Evolutionary conservation across 2,113 vertebrate species (phyloP).

Genomic region (Aegotheles bennettii): DNA sequence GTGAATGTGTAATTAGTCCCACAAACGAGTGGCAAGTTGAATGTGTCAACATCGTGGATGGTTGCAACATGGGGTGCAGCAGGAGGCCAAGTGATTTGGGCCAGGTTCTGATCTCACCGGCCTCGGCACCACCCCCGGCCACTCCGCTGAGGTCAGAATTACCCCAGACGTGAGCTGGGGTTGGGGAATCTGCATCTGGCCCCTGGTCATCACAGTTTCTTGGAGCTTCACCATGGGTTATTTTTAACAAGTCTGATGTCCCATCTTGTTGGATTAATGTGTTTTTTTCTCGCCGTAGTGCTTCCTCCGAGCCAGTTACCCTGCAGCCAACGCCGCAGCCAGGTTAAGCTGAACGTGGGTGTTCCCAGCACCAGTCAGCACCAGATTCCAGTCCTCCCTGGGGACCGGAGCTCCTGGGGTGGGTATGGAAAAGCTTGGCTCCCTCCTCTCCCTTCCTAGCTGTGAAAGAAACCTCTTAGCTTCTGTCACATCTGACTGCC

Average conservation of each 20-base stretch:
- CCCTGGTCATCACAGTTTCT: background rate
- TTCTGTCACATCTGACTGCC: conserved; percentile 62
- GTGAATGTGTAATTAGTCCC: conserved; percentile 67
- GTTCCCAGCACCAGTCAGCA: background rate
- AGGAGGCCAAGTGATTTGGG: conserved; percentile 4
- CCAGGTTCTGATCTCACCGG: conserved; percentile 11
- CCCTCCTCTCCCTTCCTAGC: conserved; percentile 27
- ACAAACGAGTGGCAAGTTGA: conserved; percentile 63
- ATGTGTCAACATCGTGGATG: conserved; percentile 56
- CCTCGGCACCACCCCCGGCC: background rate
- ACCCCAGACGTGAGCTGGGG: background rate
- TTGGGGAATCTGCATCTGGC: background rate
- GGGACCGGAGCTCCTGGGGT: conserved; percentile 21
- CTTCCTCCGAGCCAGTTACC: background rate
- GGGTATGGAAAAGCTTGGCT: conserved; percentile 52
- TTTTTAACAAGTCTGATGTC: conserved; percentile 22
- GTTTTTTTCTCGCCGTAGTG: background rate
- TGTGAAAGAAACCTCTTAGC: conserved; percentile 51
- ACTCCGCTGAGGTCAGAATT: background rate
- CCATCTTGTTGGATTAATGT: background rate
- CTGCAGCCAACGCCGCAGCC: background rate
- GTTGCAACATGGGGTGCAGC: conserved; percentile 19
- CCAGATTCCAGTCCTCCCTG: conserved; percentile 9
- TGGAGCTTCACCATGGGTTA: conserved; percentile 1
- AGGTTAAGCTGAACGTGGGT: conserved; percentile 5